Evolutionary conservation across 2,113 vertebrate species (phyloP).

Genomic region (Atractosteus spatula): DNA sequence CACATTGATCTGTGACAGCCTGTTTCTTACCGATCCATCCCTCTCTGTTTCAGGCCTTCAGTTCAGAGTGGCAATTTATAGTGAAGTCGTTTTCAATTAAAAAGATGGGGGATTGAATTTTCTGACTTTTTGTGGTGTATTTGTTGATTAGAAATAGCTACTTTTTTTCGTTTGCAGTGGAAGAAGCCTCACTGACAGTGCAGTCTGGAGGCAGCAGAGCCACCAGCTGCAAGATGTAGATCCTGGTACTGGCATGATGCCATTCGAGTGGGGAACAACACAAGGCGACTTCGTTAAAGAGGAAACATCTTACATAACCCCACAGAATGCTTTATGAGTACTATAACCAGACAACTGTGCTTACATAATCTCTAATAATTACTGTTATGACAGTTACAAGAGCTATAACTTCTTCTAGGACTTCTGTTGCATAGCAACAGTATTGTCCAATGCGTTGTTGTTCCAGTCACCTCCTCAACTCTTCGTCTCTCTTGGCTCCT

Average conservation of each 20-base stretch:
- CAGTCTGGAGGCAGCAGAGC: not conserved
- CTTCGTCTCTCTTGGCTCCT: not conserved
- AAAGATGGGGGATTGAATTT: too few species aligned
- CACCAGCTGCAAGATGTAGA: conserved; percentile 12
- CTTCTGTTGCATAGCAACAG: conserved; percentile 3
- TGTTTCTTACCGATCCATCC: not conserved
- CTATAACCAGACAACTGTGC: conserved; percentile 17
- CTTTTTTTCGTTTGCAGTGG: not conserved
- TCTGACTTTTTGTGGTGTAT: not conserved
- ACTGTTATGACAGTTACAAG: conserved; percentile 16
- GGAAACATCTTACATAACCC: conserved; percentile 23
- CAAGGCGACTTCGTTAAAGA: conserved; percentile 7
- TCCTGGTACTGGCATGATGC: conserved; percentile 14
- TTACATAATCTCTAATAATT: conserved; percentile 28
- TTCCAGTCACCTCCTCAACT: not conserved
- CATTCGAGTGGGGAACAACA: not conserved
- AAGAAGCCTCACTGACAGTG: not conserved
- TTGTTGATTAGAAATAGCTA: not conserved
- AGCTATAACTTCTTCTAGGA: conserved; percentile 14
- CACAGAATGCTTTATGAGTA: conserved; percentile 19
- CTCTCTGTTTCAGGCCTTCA: not conserved
- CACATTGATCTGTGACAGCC: too few species aligned
- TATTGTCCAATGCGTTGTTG: not conserved
- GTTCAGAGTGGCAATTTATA: not conserved
- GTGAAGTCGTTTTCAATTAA: not conserved